phyloP scores from a whole-genome alignment of 2,113 vertebrate species.

The Siniperca chuatsi region DNA sequence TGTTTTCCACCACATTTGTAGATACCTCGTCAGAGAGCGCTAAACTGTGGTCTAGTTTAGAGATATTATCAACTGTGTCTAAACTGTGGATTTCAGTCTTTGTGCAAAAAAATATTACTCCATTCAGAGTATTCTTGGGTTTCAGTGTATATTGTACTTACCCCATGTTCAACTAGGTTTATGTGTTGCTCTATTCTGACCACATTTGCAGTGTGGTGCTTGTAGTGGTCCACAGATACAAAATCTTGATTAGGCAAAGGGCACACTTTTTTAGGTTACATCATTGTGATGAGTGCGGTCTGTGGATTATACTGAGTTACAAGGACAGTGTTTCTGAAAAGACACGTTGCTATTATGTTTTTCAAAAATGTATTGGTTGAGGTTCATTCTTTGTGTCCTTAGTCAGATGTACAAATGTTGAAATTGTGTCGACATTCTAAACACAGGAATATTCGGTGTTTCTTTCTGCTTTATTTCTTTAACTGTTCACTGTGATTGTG shows the following conservation, averaged over 20 bases:
- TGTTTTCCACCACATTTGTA: background rate
- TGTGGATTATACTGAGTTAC: background rate
- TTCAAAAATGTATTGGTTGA: background rate
- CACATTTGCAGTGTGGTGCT: background rate
- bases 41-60: background rate
- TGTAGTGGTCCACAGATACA: background rate
- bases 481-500: background rate
- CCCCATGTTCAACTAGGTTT: background rate
- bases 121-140: background rate
- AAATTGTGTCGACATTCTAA: too few relatives aligned
- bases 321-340: background rate
- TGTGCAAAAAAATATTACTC: background rate
- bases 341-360: too few relatives aligned
- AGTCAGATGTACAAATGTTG: background rate
- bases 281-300: background rate
- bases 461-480: background rate
- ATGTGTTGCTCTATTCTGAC: background rate
- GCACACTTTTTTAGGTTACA: conserved; percentile 1
- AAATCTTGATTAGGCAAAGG: background rate
- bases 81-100: background rate
- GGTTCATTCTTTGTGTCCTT: background rate
- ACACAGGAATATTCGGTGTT: background rate
- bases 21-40: background rate
- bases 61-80: background rate
- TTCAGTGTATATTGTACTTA: background rate